Percentiles rank a stretch among this genome's conserved stretches.
phyloP scores from a whole-genome alignment of 2,888 invertebrate species.

The Xanthia togata region DNA sequence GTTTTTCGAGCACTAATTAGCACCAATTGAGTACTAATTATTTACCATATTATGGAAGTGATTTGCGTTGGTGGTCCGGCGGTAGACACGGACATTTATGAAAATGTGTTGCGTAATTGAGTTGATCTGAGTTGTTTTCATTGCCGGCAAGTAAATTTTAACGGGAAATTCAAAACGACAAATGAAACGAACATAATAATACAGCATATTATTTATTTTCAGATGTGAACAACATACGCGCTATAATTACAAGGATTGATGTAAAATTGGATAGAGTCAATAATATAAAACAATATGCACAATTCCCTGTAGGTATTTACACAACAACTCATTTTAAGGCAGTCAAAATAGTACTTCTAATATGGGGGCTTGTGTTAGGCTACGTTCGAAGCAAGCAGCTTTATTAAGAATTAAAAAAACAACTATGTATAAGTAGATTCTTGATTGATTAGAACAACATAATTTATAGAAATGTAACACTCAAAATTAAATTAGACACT shows the following conservation, averaged over 20 bases:
- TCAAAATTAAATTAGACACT: background rate
- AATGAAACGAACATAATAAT: slow-evolving; percentile 62
- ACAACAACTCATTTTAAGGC: slow-evolving; percentile 78
- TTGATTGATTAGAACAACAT: background rate
- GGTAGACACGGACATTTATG: no score
- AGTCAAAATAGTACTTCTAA: slow-evolving; percentile 61
- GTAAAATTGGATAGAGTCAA: slow-evolving; percentile 74
- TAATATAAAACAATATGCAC: slow-evolving; percentile 81
- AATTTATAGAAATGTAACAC: background rate
- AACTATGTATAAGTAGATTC: background rate
- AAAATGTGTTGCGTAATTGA: no score
- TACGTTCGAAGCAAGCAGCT: slow-evolving; percentile 44
- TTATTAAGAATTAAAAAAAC: background rate
- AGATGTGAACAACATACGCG: slow-evolving; percentile 77
- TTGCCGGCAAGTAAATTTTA: background rate
- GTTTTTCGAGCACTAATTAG: no score
- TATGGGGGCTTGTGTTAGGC: slow-evolving; percentile 50
- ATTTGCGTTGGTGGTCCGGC: no score
- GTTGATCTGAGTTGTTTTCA: no score
- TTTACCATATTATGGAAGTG: no score
- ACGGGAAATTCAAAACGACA: slow-evolving; percentile 37
- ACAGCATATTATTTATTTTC: slow-evolving; percentile 80
- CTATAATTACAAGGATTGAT: slow-evolving; percentile 75
- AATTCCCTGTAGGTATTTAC: slow-evolving; percentile 84
- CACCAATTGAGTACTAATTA: no score